Evolutionary conservation across 2,888 invertebrate species (phyloP).

Genomic region (Lampropteryx suffumata): DNA sequence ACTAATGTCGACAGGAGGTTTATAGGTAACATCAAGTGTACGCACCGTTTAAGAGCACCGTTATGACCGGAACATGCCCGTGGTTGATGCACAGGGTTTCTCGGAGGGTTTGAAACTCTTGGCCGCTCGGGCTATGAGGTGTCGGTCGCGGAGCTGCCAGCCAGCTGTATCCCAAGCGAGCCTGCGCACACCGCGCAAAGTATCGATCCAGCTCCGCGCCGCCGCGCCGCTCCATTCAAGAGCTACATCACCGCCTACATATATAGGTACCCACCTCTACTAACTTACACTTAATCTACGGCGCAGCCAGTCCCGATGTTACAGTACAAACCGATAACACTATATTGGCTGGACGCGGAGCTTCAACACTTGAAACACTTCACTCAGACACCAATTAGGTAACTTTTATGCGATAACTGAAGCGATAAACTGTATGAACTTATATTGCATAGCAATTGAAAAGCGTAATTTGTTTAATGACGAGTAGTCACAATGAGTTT

Average conservation of each 20-base stretch:
- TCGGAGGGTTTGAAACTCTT: slow-evolving; percentile 58
- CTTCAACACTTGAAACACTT: slow-evolving; percentile 61
- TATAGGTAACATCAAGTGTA: slow-evolving; percentile 33
- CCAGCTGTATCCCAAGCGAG: slow-evolving; percentile 66
- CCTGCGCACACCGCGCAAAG: slow-evolving; percentile 68
- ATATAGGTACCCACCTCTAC: slow-evolving; percentile 22
- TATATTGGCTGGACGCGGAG: slow-evolving; percentile 63
- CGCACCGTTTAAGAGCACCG: slow-evolving; percentile 72
- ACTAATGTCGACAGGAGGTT: slow-evolving; percentile 7
- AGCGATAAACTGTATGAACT: slow-evolving; percentile 7
- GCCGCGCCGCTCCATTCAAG: slow-evolving; percentile 66
- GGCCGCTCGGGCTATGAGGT: slow-evolving; percentile 46
- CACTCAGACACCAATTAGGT: slow-evolving; percentile 51
- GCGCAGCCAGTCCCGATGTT: slow-evolving; percentile 58
- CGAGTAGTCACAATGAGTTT: slow-evolving; percentile 23
- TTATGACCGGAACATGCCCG: slow-evolving; percentile 63
- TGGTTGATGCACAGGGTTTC: slow-evolving; percentile 57
- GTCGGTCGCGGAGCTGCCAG: slow-evolving; percentile 51
- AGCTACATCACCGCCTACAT: slow-evolving; percentile 71
- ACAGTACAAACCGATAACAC: slow-evolving; percentile 68
- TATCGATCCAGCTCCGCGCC: slow-evolving; percentile 65
- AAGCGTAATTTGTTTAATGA: slow-evolving; percentile 13
- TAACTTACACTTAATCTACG: slow-evolving; percentile 9
- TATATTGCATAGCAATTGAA: slow-evolving; percentile 3
- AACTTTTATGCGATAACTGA: slow-evolving; percentile 43